Base-by-base conservation (phyloP, 2,797 vertebrate species). In the Typhlichthys eigenmanni region DNA sequence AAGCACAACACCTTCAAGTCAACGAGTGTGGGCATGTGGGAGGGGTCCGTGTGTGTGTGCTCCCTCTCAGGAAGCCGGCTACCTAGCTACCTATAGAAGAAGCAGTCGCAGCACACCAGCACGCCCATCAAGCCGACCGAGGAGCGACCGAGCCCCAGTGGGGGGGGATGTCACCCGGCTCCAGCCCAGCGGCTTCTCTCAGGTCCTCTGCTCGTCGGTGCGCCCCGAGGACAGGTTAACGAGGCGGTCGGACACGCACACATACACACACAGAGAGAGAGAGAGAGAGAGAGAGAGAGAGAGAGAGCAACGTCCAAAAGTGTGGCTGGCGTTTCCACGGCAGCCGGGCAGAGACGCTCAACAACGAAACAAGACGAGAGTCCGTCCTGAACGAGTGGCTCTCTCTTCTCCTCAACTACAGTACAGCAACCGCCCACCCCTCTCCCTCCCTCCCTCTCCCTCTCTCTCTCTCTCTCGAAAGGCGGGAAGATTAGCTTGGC, bases 91-190 rank as follows among this genome's bases (percentile, higher is more conserved):
- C 93, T 92, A 91, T 94, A 94, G 89, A 94, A 94, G 93, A 94
- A 93, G 91, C 93, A 94, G 88, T 94, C 90, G 72, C 93, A 94
- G 88, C 93, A 94, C 78, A 94, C 92, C 72, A 94, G 87, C 70
- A 94, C 92, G 86, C 93, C 93, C 93, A 94, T 94, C 83, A 82
- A 79, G 92, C 53, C 75, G 64, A 57, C 14, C 60, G 66, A 29
- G 49, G 70, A 56, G 71, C 71, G 76, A 53, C 76, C 70, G 75
- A 53, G 77, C 83, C 75, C 59, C 14, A 61, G 76, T 66, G 62
- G 60, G 74, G 74, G 13, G 63, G 77, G 69, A 77, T 72, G 76
- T 68, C 61, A 38, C 59, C 57, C 69, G 70, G 64, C 71, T 55
- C 45, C 76, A 70, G 58, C 51, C 55, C 69, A 51, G 68, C 74